Base-by-base conservation (phyloP, 2,797 vertebrate genomes). In the Sebastes itinus region DNA sequence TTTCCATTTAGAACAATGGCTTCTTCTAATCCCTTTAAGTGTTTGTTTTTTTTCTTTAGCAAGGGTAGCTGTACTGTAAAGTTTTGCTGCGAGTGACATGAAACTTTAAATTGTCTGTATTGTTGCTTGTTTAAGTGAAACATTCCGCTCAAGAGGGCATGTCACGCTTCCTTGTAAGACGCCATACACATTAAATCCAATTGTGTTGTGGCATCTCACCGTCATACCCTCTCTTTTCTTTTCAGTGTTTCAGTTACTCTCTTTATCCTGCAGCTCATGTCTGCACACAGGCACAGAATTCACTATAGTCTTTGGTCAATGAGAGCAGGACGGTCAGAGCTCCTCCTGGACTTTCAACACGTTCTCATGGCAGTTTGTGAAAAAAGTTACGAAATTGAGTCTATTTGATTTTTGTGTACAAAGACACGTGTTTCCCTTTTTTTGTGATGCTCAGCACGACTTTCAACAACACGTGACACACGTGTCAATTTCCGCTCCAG, bases 81-180 rank as follows among this genome's bases (percentile, higher is more conserved):
- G 68, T 77, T 74, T 65, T 20, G 33, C 49, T 56, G 25, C 32
- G 78, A 71, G 52, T 49, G 61, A 56, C 38, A 55, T 77, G 72
- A 61, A 33, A 35, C 67, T 87, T 81, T 80, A 42, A 83, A 79
- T 68, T 77, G 32, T 77, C 62, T 61, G 66, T 32, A 32, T 83
- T 84, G 75, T 79, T 72, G 22, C 35, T 70, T 64, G 69, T 90
- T 90, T 38, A 55, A 78, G 65, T 63, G 30, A 85, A 82, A 33
- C 33, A 64, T 62, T 74, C 7, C 23, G 56, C 65, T 67, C 35
- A 60, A 67, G 5, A n/a, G 35, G 62, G 14, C 56, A 77, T 71
- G 80, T 33, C 22, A 28, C 54, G 49, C 27, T 33, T 32, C 38
- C 60, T 33, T 11, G 1, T 33, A 8, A 80, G 75, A 87, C 46